phyloP scores from a whole-genome alignment of 1,140 invertebrate genomes.

The Periplaneta americana region DNA sequence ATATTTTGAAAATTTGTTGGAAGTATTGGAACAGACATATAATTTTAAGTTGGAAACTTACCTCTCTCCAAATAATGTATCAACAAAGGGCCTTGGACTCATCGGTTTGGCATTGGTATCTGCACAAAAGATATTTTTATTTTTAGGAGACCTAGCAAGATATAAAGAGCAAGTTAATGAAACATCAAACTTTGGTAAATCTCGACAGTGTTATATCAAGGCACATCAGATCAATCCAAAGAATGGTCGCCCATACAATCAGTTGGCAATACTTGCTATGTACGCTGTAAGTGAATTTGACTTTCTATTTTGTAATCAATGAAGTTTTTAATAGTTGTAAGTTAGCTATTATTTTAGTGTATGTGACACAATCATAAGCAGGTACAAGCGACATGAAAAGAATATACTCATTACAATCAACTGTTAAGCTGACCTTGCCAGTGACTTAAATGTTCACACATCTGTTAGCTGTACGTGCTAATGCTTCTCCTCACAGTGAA shows the following conservation, averaged over 20 bases:
- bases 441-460: no score
- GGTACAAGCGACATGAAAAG: no score
- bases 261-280: constrained; percentile 86
- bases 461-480: no score
- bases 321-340: no score
- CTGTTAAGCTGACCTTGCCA: no score
- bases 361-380: no score
- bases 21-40: constrained; percentile 65
- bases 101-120: constrained; percentile 73
- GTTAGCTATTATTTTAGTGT: no score
- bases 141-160: constrained; percentile 83
- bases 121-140: constrained; percentile 82
- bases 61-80: constrained; percentile 35
- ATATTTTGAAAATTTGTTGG: constrained; percentile 73
- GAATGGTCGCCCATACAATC: constrained; percentile 91
- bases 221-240: constrained; percentile 91
- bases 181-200: constrained; percentile 78
- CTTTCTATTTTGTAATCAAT: constrained; percentile 8
- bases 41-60: constrained; percentile 65
- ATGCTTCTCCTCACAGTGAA: no score
- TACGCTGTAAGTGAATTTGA: constrained; percentile 66
- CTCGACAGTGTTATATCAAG: constrained; percentile 86
- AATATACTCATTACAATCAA: no score
- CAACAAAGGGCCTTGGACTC: constrained; percentile 57
- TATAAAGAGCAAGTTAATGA: constrained; percentile 84